Base-by-base conservation (phyloP, 2,113 vertebrate genomes). In the Chlorodrepanis virens region DNA sequence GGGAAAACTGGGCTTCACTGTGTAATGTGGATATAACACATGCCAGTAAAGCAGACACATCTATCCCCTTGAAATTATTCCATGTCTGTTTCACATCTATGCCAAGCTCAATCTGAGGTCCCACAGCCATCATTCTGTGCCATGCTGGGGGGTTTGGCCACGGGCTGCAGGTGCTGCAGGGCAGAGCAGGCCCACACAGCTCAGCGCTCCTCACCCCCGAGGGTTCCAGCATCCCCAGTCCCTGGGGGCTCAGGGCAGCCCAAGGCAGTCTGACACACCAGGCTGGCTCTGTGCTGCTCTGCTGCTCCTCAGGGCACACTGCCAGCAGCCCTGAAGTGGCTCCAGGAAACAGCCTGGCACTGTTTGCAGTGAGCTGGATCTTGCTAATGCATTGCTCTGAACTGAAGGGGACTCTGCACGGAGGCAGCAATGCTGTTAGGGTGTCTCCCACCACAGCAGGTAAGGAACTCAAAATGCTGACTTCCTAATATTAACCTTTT, bases 151-250 rank as follows among this genome's bases (percentile, higher is more conserved):
- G 47, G 12, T 35, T 90, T 10, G 37, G 57, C 57, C 35, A 10
- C 3, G 23, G 37, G 42, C 45, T 56, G 44, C 53, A 42, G 23
- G 14, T 0, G 6, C 64, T 31, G 37, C 31, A 25, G 33, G 50
- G 29, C 56, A 60, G 44, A 45, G 37, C 5, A 20, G 45, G 13
- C 33, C 56, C 0, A 1, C 57, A 14, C 23, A 68, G 31, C 61
- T 14, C 14, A 44, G 47, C 0, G 1, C 6, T 37, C 39, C 28
- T 2, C 35, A 8, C 12, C 8, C 40, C 35, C 0, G 25, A 2
- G 11, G 24, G 17, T 3, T 52, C 35, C 59, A 10, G 6, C 29
- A 21, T 1, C 59, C 53, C 6, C 0, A 12, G 4, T 2, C 47
- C 49, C 56, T 40, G 64, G 23, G 29, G 37, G 21, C 35, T 31